Base-by-base conservation (phyloP, 2,113 vertebrate species). In the Thunnus thynnus region DNA sequence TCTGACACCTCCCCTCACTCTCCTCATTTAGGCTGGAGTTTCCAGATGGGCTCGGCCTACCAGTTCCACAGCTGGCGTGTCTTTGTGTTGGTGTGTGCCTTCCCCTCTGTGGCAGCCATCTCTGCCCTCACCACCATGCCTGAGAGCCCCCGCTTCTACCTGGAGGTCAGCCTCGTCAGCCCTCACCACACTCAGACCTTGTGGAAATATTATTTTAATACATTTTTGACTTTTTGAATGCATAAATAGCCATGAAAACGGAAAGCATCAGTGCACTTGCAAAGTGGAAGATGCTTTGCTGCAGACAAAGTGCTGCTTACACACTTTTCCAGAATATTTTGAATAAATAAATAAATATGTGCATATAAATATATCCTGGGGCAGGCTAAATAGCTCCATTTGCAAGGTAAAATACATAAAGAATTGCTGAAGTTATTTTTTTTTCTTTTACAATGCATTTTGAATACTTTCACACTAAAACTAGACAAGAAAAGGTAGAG, bases 41-140 rank as follows among this genome's bases (percentile, higher is more conserved):
- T 99, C 93, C 97, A 99, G 94, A 99, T 99, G 98, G 98, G 98
- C 74, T 99, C 98, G 0, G 98, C 98, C 0, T 99, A 99, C 90
- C 98, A 99, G 86, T 99, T 99, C 94, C 98, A 99, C 91, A 99
- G 98, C 95, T 99, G 98, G 98, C 96, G 98, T 25, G 98, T 99
- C 63, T 99, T 99, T 4, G 98, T 99, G 32, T 90, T 99, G 63
- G 98, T 99, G 85, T 99, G 98, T 72, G 98, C 97, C 82, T 97
- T 99, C 65, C 98, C 98, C n/a, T 95, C 98, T 0, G 97, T 99
- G 72, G 97, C 97, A 1, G 98, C 98, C 94, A 99, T 99, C 0
- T 98, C 94, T 8, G 97, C 98, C 0, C 96, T 99, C 89, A 98
- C 95, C 93, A 98, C 96, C 11, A 98, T 99, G 97, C 98, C 98